Conservation (phyloP, 2,888 invertebrate species). For the Sympetrum striolatum region DNA sequence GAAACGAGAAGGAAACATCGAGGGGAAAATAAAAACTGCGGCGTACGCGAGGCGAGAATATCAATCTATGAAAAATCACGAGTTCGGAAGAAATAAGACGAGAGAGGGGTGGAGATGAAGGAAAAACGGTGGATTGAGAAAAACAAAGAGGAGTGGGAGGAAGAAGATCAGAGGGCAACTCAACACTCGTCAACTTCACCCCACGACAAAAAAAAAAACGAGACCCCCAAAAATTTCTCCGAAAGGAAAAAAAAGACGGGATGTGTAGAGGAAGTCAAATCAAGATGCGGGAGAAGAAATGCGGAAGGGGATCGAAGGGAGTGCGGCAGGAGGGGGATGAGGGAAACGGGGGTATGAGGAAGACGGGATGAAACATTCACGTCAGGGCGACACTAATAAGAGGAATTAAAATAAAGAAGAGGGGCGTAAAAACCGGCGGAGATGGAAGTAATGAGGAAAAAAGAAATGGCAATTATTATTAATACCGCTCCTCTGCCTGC, state of each 20-base stretch:
- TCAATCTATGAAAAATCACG: too few relatives aligned
- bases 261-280: constrained; percentile 18
- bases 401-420: constrained; percentile 43
- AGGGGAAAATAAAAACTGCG: not conserved
- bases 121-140: not conserved
- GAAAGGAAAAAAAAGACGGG: not conserved
- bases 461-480: constrained; percentile 40
- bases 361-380: constrained; percentile 26
- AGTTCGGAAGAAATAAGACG: too few relatives aligned
- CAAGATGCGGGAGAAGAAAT: not conserved
- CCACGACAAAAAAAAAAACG: not conserved
- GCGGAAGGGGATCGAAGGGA: not conserved
- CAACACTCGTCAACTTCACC: not conserved
- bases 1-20: not conserved
- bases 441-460: constrained; percentile 40
- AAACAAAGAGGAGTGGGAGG: not conserved
- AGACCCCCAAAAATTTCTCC: not conserved
- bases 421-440: constrained; percentile 1
- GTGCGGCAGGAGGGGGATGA: not conserved
- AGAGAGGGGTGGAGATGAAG: too few relatives aligned
- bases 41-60: too few relatives aligned
- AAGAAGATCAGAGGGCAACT: too few relatives aligned
- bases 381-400: constrained; percentile 39
- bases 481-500: not conserved
- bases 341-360: not conserved